Percentiles rank a stretch among this genome's conserved stretches.
Conservation (phyloP, 2,113 vertebrate genomes). For the Onychostoma macrolepis region DNA sequence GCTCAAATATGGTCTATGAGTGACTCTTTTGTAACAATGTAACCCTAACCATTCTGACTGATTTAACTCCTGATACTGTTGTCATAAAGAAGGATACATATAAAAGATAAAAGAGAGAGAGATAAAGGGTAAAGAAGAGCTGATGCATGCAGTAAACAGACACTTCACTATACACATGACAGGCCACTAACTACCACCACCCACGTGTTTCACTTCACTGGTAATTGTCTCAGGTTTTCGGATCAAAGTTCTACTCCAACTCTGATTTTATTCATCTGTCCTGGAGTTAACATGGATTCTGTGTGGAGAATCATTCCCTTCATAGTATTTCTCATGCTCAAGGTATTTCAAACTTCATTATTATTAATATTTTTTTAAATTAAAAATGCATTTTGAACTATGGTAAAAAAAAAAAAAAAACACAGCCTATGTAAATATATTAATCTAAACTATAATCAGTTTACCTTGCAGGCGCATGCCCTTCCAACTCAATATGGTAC, state of each 20-base stretch:
- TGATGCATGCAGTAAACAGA: constrained; percentile 38
- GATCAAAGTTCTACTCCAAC: constrained; percentile 67
- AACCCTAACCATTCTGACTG: background rate
- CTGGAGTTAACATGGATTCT: constrained; percentile 55
- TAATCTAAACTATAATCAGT: background rate
- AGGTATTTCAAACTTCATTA: constrained; percentile 54
- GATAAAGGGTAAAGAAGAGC: constrained; percentile 29
- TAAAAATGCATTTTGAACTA: background rate
- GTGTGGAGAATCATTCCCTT: constrained; percentile 48
- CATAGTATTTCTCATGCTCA: constrained; percentile 54
- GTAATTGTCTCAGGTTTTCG: background rate
- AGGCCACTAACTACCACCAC: background rate
- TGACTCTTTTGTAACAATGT: background rate
- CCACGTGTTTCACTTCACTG: background rate
- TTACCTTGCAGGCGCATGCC: constrained; percentile 61
- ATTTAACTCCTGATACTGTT: constrained; percentile 7
- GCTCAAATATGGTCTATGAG: background rate
- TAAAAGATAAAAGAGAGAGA: background rate
- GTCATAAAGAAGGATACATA: constrained; percentile 28
- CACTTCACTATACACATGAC: constrained; percentile 1
- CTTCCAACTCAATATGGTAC: constrained; percentile 60
- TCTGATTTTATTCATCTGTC: constrained; percentile 47
- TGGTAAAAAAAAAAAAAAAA: background rate
- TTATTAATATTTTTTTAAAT: background rate
- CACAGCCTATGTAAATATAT: background rate